Percentiles rank a stretch among this genome's conserved stretches.
These are phyloP conservation scores for Empis stercorea DNA, from an alignment of 2,888 invertebrate species.

Conservation along the genomic window DNA sequence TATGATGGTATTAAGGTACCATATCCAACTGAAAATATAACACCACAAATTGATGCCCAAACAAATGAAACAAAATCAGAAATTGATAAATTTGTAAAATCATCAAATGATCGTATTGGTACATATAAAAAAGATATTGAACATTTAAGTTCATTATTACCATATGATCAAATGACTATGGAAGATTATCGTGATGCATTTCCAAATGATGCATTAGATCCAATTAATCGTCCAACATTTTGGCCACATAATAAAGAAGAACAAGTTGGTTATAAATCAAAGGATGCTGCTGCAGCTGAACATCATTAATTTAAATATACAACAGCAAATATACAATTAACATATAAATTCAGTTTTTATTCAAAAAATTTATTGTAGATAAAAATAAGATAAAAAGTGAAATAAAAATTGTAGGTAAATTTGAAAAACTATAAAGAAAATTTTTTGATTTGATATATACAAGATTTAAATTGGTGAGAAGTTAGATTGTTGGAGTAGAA, in stretches of 20 bases:
- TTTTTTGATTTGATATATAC: too few species aligned
- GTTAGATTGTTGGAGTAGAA: too few species aligned
- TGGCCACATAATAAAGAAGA: constrained; percentile 72
- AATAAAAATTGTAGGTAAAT: too few species aligned
- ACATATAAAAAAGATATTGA: constrained; percentile 48
- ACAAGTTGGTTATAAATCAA: constrained; percentile 46
- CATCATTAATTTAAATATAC: too few species aligned
- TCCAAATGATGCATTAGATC: constrained; percentile 62
- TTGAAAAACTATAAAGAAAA: too few species aligned
- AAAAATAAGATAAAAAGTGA: too few species aligned
- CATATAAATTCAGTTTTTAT: too few species aligned
- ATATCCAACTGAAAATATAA: constrained; percentile 64
- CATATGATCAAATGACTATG: constrained; percentile 80
- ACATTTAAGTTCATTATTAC: constrained; percentile 55
- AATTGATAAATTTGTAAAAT: constrained; percentile 48
- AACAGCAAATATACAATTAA: too few species aligned
- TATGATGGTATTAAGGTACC: constrained; percentile 67
- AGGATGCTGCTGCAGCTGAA: constrained; percentile 23
- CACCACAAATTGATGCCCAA: constrained; percentile 53
- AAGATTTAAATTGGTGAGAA: too few species aligned
- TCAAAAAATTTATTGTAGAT: too few species aligned
- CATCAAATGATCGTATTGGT: constrained; percentile 31
- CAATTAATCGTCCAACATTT: constrained; percentile 65
- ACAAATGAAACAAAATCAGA: constrained; percentile 48
- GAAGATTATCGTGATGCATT: constrained; percentile 72